A percentile compares a stretch with the other conserved stretches of the same genome.
These are phyloP conservation scores for Poecile atricapillus DNA, from an alignment of 2,113 vertebrate genomes.

Conservation along the genomic window DNA sequence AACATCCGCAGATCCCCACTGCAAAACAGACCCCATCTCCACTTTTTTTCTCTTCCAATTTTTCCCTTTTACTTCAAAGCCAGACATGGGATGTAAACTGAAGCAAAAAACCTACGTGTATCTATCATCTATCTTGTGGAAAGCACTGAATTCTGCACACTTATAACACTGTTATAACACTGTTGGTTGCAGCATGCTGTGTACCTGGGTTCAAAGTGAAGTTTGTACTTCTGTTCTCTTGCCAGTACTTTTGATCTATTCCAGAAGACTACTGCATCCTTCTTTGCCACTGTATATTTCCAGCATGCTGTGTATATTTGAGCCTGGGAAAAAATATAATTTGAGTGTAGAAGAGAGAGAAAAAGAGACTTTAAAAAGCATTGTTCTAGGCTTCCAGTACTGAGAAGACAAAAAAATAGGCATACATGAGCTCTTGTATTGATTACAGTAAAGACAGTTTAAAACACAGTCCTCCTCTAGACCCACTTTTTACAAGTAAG, in stretches of 20 bases:
- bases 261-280: neutral
- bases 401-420: neutral
- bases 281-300: neutral
- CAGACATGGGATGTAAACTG: neutral
- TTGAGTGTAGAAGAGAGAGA: neutral
- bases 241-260: neutral
- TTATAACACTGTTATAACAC: neutral
- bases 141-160: neutral
- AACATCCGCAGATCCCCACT: neutral
- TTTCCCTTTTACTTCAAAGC: neutral
- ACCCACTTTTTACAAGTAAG: neutral
- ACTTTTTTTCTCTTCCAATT: neutral
- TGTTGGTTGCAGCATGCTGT: neutral
- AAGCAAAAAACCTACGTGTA: neutral
- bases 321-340: neutral
- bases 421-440: neutral
- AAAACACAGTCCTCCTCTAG: neutral
- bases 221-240: conserved; percentile 5
- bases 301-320: neutral
- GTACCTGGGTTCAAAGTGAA: conserved; percentile 18
- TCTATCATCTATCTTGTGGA: neutral
- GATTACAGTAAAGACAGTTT: neutral
- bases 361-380: neutral
- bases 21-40: accelerated
- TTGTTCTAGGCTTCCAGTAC: neutral